These are phyloP conservation scores for Meteorus cinctellus DNA, from an alignment of 2,888 invertebrate species.

Conservation along the genomic window DNA sequence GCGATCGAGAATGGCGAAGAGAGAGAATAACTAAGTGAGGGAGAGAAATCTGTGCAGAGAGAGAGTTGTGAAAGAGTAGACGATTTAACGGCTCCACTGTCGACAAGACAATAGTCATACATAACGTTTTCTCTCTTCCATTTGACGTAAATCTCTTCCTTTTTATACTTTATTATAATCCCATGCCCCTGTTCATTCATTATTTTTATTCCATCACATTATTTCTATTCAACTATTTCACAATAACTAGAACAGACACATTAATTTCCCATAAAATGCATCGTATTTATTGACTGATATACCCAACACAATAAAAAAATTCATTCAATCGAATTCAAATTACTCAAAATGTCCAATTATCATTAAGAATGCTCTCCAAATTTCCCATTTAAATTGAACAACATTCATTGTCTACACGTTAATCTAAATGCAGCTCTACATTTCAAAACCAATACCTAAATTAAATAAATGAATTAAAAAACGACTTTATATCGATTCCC, in stretches of 20 bases:
- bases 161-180: background rate
- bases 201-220: background rate
- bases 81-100: slow-evolving; percentile 68
- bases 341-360: no score
- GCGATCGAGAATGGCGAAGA: background rate
- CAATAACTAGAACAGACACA: slow-evolving; percentile 12
- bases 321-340: no score
- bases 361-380: no score
- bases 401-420: no score
- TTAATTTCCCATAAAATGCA: no score
- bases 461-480: no score
- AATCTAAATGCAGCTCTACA: no score
- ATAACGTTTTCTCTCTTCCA: background rate
- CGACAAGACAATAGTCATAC: slow-evolving; percentile 70
- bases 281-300: no score
- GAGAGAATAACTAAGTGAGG: slow-evolving; percentile 33
- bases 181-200: background rate
- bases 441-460: no score
- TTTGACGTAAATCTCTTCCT: slow-evolving; percentile 6
- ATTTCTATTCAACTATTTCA: slow-evolving; percentile 4
- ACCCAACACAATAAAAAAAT: no score
- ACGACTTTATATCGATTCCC: no score
- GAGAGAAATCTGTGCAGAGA: slow-evolving; percentile 35
- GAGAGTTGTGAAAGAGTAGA: slow-evolving; percentile 1
- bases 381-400: no score